phyloP scores from a whole-genome alignment of 2,888 invertebrate species.

The Dascillus cervinus region DNA sequence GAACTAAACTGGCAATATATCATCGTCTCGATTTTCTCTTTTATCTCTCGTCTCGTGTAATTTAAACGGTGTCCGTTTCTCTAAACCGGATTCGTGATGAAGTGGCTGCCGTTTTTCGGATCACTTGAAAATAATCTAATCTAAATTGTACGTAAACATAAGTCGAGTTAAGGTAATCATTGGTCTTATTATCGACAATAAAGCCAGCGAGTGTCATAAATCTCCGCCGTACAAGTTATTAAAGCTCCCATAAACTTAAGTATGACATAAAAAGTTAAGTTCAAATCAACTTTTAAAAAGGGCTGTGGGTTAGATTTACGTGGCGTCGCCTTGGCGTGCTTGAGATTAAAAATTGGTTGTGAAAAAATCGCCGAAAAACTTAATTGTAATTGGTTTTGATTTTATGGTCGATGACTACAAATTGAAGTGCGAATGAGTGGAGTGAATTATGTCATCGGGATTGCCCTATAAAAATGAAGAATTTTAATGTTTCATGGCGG shows the following conservation, averaged over 20 bases:
- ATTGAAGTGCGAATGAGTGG: too few species aligned
- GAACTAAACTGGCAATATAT: conserved; percentile 11
- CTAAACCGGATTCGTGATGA: neutral
- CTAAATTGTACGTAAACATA: conserved; percentile 5
- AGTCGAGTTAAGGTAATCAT: conserved; percentile 9
- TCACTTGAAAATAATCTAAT: conserved; percentile 9
- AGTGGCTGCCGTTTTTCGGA: conserved; percentile 15
- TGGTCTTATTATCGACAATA: conserved; percentile 8
- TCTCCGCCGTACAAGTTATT: conserved; percentile 10
- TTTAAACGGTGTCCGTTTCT: too few species aligned
- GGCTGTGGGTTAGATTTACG: too few species aligned
- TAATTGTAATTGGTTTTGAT: too few species aligned
- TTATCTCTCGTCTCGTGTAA: conserved; percentile 4
- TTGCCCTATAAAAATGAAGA: too few species aligned
- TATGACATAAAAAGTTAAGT: conserved; percentile 6
- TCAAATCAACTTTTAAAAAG: too few species aligned
- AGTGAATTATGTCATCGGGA: too few species aligned
- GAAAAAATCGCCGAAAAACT: too few species aligned
- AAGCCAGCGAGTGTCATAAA: conserved; percentile 8
- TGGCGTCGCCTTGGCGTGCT: too few species aligned
- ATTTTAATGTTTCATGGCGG: too few species aligned
- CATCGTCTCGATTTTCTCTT: conserved; percentile 10
- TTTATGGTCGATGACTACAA: too few species aligned
- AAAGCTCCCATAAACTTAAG: conserved; percentile 8
- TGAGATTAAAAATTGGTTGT: too few species aligned